Evolutionary conservation across 2,888 invertebrate genomes (phyloP), one percentile per base, ranked within the genome.

Genomic region (Torymus aiolomorphi): DNA sequence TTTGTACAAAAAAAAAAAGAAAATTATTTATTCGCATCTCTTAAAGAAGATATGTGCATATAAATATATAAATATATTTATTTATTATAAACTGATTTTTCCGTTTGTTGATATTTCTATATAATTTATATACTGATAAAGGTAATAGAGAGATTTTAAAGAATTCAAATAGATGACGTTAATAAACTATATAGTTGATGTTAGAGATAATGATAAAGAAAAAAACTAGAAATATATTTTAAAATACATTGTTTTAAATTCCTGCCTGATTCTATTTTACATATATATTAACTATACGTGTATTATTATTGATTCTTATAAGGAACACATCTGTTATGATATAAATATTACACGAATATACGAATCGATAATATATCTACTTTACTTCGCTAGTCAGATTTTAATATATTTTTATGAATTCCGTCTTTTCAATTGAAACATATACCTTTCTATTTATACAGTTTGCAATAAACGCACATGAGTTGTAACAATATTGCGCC

Each of bases 111-210:
- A 67, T 76, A 24, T 81, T 76, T 76, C 67, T 73, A 80, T 77
- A 77, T 80, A 80, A 80, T 80, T 77, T 77, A 77, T 77, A 74
- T 74, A 65, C 69, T 52, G 59, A 74, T 73, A 42, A n/a, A 16
- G 13, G 54, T 80, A 72, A 20, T 72, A 76, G 3, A 76, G 3
- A 61, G 65, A 76, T 72, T 76, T 80, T 76, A 80, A 78, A 69
- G 61, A 73, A 79, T 79, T 49, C 52, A 76, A 42, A 77, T 73
- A 78, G 76, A 67, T 67, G 75, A 24, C 66, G 72, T 79, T 77
- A 78, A 59, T 57, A 65, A 69, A 63, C 63, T 79, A 76, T 79
- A 82, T 85, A 84, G 84, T 85, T 82, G 84, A 83, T 86, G 85
- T 86, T 86, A 85, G 71, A 77, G 70, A 84, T 81, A 83, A 71